Evolutionary conservation across 1,140 invertebrate species (phyloP).

Genomic region (Ericerus pela): DNA sequence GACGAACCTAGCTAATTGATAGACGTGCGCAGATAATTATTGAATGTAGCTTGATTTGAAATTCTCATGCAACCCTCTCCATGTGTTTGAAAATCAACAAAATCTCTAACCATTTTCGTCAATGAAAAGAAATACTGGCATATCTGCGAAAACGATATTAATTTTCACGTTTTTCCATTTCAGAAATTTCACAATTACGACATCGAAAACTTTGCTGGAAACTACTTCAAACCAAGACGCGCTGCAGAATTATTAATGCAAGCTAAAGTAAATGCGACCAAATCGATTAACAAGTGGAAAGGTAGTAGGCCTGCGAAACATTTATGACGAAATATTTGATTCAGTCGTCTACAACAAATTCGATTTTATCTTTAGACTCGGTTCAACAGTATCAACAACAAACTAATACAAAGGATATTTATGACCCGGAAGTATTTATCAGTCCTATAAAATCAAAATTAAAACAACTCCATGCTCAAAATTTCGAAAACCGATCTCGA

Average conservation of each 20-base stretch:
- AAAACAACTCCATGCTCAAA: not conserved
- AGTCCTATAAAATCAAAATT: not conserved
- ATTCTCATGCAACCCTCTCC: no score
- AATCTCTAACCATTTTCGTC: no score
- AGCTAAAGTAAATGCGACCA: constrained; percentile 33
- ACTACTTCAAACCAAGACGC: constrained; percentile 53
- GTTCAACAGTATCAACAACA: not conserved
- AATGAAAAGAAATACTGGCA: no score
- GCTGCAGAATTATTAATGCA: constrained; percentile 40
- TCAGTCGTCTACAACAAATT: not conserved
- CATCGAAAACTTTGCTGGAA: constrained; percentile 47
- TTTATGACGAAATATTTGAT: not conserved
- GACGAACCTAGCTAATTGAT: no score
- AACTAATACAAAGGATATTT: not conserved
- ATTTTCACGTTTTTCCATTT: constrained; percentile 17
- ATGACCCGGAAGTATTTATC: not conserved
- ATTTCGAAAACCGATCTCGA: constrained; percentile 3
- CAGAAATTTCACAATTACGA: constrained; percentile 38
- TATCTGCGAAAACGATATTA: no score
- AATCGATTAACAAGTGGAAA: constrained; percentile 37
- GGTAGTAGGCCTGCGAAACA: constrained; percentile 26
- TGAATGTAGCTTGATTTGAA: no score
- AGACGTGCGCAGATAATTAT: no score
- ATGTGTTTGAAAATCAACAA: no score
- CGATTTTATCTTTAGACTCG: not conserved